Conservation (phyloP, 1,140 invertebrate species). For the Heliconius nattereri region DNA sequence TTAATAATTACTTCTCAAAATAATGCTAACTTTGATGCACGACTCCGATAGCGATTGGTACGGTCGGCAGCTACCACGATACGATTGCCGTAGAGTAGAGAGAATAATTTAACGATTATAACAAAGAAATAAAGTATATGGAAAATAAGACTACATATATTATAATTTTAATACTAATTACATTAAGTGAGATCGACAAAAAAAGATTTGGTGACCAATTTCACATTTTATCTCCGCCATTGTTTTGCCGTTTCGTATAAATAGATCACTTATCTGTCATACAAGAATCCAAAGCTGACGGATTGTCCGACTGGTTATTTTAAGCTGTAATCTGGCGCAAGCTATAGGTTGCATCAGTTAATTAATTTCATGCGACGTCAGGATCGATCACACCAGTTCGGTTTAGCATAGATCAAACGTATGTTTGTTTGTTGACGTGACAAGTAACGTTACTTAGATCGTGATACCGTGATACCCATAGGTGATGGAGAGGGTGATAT, state of each 20-base stretch:
- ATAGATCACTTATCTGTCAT: slow-evolving; percentile 41
- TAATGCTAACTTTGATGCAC: slow-evolving; percentile 77
- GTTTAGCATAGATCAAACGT: slow-evolving; percentile 62
- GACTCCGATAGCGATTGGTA: slow-evolving; percentile 67
- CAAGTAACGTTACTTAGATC: slow-evolving; percentile 46
- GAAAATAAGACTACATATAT: no score
- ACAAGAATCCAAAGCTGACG: slow-evolving; percentile 33
- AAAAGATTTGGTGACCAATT: slow-evolving; percentile 29
- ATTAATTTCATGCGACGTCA: slow-evolving; percentile 69
- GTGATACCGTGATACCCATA: slow-evolving; percentile 37
- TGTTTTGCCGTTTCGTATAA: slow-evolving; percentile 37
- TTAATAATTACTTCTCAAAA: slow-evolving; percentile 81
- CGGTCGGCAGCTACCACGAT: slow-evolving; percentile 54
- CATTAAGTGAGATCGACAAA: slow-evolving; percentile 9
- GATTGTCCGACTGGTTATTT: slow-evolving; percentile 43
- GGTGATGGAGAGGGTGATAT: slow-evolving; percentile 3
- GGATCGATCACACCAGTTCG: slow-evolving; percentile 58
- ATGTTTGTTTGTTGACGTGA: slow-evolving; percentile 64
- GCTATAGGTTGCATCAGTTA: slow-evolving; percentile 56
- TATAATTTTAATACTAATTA: slow-evolving; percentile 21
- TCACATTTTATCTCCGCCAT: slow-evolving; percentile 32
- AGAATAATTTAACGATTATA: background rate
- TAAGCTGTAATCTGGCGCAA: slow-evolving; percentile 46
- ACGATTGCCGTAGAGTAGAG: slow-evolving; percentile 22
- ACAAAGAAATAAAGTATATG: background rate